A percentile compares a stretch with the other conserved stretches of the same genome.
phyloP scores from a whole-genome alignment of 1,140 invertebrate species.

The Drosophila nigrodunni region DNA sequence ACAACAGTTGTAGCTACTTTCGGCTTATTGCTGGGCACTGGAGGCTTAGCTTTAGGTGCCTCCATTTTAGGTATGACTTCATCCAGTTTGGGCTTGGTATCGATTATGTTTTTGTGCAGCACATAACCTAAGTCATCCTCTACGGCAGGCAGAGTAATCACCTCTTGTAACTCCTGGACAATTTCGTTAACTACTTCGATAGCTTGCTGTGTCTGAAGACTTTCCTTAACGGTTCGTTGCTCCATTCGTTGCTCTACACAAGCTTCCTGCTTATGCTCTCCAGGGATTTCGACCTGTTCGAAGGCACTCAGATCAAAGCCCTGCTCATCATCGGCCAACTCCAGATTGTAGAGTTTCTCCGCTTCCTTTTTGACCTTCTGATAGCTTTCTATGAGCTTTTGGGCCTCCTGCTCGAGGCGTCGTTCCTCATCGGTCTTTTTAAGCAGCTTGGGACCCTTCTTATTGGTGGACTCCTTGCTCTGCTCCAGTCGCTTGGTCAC shows the following conservation, averaged over 20 bases:
- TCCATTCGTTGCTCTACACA: background rate
- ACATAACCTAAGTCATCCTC: conserved; percentile 76
- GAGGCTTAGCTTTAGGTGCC: conserved; percentile 24
- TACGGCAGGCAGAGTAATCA: background rate
- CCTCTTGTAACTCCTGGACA: background rate
- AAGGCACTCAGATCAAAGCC: conserved; percentile 77
- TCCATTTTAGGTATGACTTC: conserved; percentile 32
- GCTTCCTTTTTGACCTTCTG: conserved; percentile 81
- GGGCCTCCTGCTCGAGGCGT: conserved; percentile 74
- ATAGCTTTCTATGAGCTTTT: conserved; percentile 80
- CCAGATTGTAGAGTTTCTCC: conserved; percentile 63
- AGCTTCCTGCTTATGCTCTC: background rate
- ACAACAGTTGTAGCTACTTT: conserved; percentile 43
- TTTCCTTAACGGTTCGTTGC: background rate
- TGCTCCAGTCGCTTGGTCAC: conserved; percentile 66
- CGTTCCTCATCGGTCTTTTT: conserved; percentile 80
- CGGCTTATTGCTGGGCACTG: conserved; percentile 64
- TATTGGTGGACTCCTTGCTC: conserved; percentile 60
- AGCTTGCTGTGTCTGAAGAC: background rate
- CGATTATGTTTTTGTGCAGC: conserved; percentile 77
- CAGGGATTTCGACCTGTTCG: conserved; percentile 49
- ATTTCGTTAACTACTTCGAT: background rate
- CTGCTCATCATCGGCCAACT: conserved; percentile 66
- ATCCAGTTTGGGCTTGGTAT: conserved; percentile 18
- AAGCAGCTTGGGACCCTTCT: conserved; percentile 68